These are phyloP conservation scores for Tetragnatha versicolor DNA, from an alignment of 1,140 invertebrate species.

Conservation along the genomic window DNA sequence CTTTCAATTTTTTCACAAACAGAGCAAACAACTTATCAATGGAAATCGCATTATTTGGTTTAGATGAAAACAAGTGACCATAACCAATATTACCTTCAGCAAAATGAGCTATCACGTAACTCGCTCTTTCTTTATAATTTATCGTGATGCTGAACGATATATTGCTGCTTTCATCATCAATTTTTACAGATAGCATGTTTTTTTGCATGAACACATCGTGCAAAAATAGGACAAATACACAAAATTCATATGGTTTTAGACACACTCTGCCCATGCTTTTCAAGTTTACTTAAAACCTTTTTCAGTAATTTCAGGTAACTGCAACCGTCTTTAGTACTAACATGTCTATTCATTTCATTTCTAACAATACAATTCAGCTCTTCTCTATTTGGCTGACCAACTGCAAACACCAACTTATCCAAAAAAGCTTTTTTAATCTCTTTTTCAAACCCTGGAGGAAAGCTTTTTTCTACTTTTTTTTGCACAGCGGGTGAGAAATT, in stretches of 20 bases:
- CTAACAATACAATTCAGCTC: too few species aligned
- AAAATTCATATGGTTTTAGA: slow-evolving; percentile 8
- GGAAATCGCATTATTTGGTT: not conserved
- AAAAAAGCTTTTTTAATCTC: too few species aligned
- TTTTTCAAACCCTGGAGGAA: slow-evolving; percentile 1
- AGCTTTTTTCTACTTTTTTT: slow-evolving; percentile 1
- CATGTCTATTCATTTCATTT: slow-evolving; percentile 10
- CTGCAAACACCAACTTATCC: too few species aligned
- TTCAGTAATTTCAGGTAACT: slow-evolving; percentile 9
- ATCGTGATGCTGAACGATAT: slow-evolving; percentile 1
- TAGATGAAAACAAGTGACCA: slow-evolving; percentile 10
- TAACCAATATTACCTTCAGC: slow-evolving; percentile 20
- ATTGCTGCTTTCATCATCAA: not conserved
- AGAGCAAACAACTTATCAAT: slow-evolving; percentile 17
- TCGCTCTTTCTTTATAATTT: slow-evolving; percentile 11
- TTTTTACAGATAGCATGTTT: slow-evolving; percentile 10
- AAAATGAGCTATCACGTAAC: slow-evolving; percentile 5
- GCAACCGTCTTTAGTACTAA: not conserved
- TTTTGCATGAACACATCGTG: slow-evolving; percentile 20
- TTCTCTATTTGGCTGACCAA: too few species aligned
- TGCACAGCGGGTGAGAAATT: slow-evolving; percentile 16
- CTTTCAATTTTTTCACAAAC: slow-evolving; percentile 19
- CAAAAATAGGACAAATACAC: slow-evolving; percentile 14
- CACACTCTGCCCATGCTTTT: not conserved
- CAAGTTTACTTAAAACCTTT: not conserved